A percentile compares a stretch with the other conserved stretches of the same genome.
phyloP scores from a whole-genome alignment of 2,113 vertebrate genomes.

The Helogale parvula region DNA sequence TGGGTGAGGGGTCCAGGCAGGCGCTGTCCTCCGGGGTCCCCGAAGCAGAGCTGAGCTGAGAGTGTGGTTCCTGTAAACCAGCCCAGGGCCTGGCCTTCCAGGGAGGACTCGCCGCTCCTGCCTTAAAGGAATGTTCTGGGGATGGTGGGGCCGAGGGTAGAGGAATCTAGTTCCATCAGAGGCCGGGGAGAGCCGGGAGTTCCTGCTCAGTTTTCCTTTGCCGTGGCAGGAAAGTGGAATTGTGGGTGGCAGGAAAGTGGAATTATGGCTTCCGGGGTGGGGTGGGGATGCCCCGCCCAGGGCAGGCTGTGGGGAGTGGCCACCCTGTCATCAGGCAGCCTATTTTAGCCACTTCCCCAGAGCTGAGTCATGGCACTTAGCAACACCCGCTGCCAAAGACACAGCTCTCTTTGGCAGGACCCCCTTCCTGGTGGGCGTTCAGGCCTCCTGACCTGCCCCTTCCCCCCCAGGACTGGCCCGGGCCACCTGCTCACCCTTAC shows the following conservation, averaged over 20 bases:
- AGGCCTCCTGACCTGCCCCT: not conserved
- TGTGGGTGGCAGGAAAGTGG: not conserved
- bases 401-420: not conserved
- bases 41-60: not conserved
- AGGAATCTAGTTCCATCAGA: not conserved
- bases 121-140: not conserved
- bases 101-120: not conserved
- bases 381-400: not conserved
- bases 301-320: not conserved
- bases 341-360: constrained; percentile 54
- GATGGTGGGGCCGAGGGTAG: not conserved
- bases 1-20: not conserved
- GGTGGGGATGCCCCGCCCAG: not conserved
- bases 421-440: not conserved
- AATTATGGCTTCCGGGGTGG: not conserved
- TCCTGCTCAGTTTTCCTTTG: not conserved
- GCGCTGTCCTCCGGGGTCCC: not conserved
- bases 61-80: rapidly evolving
- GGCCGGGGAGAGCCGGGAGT: not conserved
- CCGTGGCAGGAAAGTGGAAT: not conserved
- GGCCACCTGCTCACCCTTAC: not conserved
- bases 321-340: not conserved
- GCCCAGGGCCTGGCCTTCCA: not conserved
- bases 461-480: not conserved
- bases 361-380: constrained; percentile 53